Evolutionary conservation across 2,113 vertebrate species (phyloP).

Genomic region (Plecturocebus donacophilus): DNA sequence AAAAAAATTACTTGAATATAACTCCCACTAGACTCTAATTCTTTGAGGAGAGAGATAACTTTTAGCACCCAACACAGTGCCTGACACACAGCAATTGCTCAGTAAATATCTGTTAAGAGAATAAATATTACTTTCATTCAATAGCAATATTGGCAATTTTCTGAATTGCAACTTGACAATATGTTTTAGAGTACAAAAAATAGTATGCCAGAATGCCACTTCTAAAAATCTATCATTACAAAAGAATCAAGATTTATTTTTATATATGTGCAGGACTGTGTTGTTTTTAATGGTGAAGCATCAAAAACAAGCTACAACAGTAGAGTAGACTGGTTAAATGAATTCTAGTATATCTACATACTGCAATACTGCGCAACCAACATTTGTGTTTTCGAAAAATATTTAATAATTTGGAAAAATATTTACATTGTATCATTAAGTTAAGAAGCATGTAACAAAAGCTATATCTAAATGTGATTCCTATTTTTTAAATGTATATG

Average conservation of each 20-base stretch:
- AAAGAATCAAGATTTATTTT: not conserved
- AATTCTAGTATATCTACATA: not conserved
- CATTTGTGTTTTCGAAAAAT: not conserved
- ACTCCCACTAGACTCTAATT: not conserved
- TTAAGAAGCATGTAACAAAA: not conserved
- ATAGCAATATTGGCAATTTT: not conserved
- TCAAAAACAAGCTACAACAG: not conserved
- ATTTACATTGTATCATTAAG: not conserved
- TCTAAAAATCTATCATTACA: not conserved
- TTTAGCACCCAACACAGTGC: not conserved
- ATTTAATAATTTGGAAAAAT: not conserved
- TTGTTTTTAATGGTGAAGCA: not conserved
- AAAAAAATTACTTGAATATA: not conserved
- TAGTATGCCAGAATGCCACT: not conserved
- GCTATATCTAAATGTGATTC: not conserved
- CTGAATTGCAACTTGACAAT: not conserved
- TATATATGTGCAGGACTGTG: not conserved
- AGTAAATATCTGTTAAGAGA: not conserved
- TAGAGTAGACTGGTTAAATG: not conserved
- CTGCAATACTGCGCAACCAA: not conserved
- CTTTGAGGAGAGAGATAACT: not conserved
- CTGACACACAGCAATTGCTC: not conserved
- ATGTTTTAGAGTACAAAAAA: not conserved
- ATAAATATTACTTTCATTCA: not conserved
- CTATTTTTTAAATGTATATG: not conserved